Base-by-base conservation (phyloP, 2,113 vertebrate species). In the Bungarus multicinctus region DNA sequence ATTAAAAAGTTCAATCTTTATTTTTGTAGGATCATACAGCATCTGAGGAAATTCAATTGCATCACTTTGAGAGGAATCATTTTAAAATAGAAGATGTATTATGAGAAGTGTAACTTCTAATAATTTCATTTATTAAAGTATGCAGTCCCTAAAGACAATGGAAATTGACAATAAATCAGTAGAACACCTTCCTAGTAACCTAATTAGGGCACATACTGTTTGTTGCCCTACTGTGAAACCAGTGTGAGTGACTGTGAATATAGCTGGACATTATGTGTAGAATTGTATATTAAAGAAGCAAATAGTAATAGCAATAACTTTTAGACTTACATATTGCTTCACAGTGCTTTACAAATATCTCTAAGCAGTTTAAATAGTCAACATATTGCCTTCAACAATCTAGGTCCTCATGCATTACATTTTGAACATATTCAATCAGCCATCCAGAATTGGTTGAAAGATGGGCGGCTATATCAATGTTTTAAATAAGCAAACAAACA, bases 91-190 rank as follows among this genome's bases (percentile, higher is more conserved):
- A 87, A 39, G 52, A 14, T n/a, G 8, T 53, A 50, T 87, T 50
- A 50, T 6, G 11, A 4, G 27, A 87, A 30, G 23, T 2, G 81
- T 94, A 20, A 47, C 9, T 93, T 14, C 89, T 88, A 10, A 16
- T 64, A 87, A 94, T 60, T 55, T 34, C 92, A 88, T 94, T 88
- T 60, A 55, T 45, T 64, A 53, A 39, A 87, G 27, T 53, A 52
- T 2, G 22, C 64, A 90, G 12, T 89, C 22, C 20, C 8, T 34
- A 23, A 12, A 18, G 30, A 87, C 74, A 27, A 34, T 9, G 90
- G 27, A 4, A 16, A 34, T 2, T 55, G 34, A 20, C 16, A 81
- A 39, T 34, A 74, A 18, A 34, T 34, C 34, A 81, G 16, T 20
- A 81, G 5, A 81, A 81, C n/a, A 81, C n/a, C 69, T 81, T 39